phyloP scores from a whole-genome alignment of 2,113 vertebrate genomes.

The Lanius collurio region DNA sequence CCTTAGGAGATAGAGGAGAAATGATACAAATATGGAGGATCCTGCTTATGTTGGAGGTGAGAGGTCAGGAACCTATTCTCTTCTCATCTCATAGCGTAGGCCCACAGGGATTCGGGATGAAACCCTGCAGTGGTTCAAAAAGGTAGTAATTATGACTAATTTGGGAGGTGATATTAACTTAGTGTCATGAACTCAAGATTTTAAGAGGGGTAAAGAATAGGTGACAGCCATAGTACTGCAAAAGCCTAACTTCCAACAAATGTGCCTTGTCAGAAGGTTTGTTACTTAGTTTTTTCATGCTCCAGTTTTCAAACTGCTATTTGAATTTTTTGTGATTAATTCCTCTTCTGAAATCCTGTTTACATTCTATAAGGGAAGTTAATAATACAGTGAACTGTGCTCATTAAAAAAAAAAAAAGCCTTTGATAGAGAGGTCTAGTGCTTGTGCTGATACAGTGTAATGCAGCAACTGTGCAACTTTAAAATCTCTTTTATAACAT shows the following conservation, averaged over 20 bases:
- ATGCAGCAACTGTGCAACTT: background rate
- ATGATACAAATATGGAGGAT: background rate
- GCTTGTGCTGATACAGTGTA: background rate
- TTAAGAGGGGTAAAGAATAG: background rate
- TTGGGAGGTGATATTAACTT: background rate
- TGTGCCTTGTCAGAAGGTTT: background rate
- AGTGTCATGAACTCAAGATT: background rate
- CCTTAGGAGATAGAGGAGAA: background rate
- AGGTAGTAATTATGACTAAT: background rate
- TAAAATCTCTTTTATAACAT: background rate
- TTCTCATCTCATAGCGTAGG: rapidly evolving
- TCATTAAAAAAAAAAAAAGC: background rate
- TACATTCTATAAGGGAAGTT: slow-evolving; percentile 9
- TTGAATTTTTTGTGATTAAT: slow-evolving; percentile 11
- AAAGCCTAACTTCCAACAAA: background rate
- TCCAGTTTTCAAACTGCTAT: background rate
- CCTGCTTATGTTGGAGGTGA: background rate
- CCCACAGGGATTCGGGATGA: background rate
- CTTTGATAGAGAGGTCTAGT: background rate
- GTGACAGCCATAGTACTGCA: background rate
- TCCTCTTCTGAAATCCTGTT: slow-evolving; percentile 29
- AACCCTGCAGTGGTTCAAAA: background rate
- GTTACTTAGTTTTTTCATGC: background rate
- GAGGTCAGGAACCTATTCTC: background rate
- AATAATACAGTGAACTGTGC: slow-evolving; percentile 20